phyloP scores from a whole-genome alignment of 2,888 invertebrate genomes.

The Drosophila buzzatii region DNA sequence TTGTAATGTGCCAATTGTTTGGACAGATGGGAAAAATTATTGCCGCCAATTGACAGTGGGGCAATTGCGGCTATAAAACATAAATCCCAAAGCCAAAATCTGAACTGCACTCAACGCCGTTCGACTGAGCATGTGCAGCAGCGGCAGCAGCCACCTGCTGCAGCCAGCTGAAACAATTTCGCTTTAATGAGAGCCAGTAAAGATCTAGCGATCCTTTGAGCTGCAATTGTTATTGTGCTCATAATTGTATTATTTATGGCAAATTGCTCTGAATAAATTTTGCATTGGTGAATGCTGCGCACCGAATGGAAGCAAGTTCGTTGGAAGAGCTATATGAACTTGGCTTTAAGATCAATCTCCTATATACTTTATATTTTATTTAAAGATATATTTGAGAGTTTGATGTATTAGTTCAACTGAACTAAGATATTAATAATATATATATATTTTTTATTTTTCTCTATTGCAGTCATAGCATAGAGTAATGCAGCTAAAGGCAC shows the following conservation, averaged over 20 bases:
- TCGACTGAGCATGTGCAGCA: conserved; percentile 17
- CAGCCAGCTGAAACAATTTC: conserved; percentile 43
- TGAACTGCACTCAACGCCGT: conserved; percentile 25
- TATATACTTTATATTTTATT: not conserved
- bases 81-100: conserved; percentile 41
- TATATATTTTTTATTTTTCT: not conserved
- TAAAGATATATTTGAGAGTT: no score
- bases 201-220: conserved; percentile 35
- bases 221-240: conserved; percentile 10
- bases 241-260: conserved; percentile 35
- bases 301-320: not conserved
- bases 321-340: not conserved
- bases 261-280: conserved; percentile 17
- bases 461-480: not conserved
- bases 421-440: no score
- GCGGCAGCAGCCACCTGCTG: conserved; percentile 42
- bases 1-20: conserved; percentile 80
- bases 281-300: not conserved
- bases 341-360: not conserved
- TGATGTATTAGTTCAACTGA: no score
- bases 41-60: conserved; percentile 63
- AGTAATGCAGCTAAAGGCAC: not conserved
- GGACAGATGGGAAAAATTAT: conserved; percentile 71
- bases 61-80: conserved; percentile 67
- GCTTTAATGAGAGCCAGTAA: conserved; percentile 34